Base-by-base conservation (phyloP, 2,888 invertebrate species). In the Tipula helvola region DNA sequence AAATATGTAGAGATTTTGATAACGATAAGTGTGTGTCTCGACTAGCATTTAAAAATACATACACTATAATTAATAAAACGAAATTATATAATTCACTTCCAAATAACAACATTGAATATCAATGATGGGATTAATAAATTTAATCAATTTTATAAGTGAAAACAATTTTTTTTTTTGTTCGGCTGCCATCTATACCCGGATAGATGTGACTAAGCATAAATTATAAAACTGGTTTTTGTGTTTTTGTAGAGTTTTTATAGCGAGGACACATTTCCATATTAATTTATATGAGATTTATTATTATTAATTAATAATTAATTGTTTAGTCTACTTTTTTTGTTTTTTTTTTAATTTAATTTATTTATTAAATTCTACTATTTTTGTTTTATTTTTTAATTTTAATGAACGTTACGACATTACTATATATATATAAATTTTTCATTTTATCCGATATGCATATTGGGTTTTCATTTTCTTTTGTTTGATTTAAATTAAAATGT, bases 331-430 rank as follows among this genome's bases (percentile, higher is more conserved):
- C 71, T 10, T 71, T 71, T 52, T 52, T 52, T 52, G 18, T 71
- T 71, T 71, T 52, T 16, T 5, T 16, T 71, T 71, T 71, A 10
- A 71, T 28, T 71, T 71, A n/a, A 71, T 28, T 71, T 71, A 71
- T 71, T 71, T 71, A 71, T 71, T 71, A 71, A 71, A 71, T 71
- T 71, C 71, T 71, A 71, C 71, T 71, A 71, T 71, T 71, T 71
- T 28, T 10, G 7, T 28, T 71, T 71, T 71, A 28, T 71, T 71
- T 71, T 28, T 71, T 71, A 71, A 71, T 71, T 71, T 28, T 28
- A 71, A 71, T 71, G 71, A 71, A 71, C 71, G 71, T 71, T 71
- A 71, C 71, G 71, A 71, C 28, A 71, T 71, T 71, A 57, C 52
- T 57, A 57, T 57, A 57, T 44, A 44, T 57, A 5, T 57, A 57